Evolutionary conservation across 2,888 invertebrate genomes (phyloP).

Genomic region (Crepidodera aurea): DNA sequence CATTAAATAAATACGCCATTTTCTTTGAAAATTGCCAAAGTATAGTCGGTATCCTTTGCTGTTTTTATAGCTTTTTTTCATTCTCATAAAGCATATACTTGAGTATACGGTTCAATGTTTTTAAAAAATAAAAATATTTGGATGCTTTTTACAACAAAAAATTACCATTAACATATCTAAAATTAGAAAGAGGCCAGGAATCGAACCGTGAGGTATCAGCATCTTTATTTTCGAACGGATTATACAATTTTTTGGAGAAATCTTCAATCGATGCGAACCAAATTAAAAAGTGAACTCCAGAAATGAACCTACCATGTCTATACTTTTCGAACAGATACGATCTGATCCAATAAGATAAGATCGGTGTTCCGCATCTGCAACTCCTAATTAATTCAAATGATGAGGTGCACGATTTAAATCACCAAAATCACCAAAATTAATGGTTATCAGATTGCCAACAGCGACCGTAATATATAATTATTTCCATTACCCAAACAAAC

Average conservation of each 20-base stretch:
- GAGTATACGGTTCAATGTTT: too few relatives aligned
- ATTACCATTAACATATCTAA: too few relatives aligned
- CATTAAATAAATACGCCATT: too few relatives aligned
- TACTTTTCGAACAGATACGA: slow-evolving; percentile 18
- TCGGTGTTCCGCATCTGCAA: slow-evolving; percentile 31
- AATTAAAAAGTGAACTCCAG: background rate
- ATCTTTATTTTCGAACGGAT: too few relatives aligned
- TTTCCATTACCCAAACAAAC: slow-evolving; percentile 31
- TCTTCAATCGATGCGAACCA: background rate
- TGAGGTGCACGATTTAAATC: slow-evolving; percentile 31
- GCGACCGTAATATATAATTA: slow-evolving; percentile 25
- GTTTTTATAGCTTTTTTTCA: too few relatives aligned
- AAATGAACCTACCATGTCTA: slow-evolving; percentile 13
- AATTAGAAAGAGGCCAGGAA: too few relatives aligned
- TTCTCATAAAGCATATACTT: too few relatives aligned
- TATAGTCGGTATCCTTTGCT: too few relatives aligned
- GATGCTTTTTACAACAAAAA: too few relatives aligned
- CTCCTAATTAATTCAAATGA: slow-evolving; percentile 32
- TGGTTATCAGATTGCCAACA: slow-evolving; percentile 31
- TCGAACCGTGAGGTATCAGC: too few relatives aligned
- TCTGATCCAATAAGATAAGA: slow-evolving; percentile 12
- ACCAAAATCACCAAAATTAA: slow-evolving; percentile 30
- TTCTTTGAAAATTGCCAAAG: too few relatives aligned
- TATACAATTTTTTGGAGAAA: background rate
- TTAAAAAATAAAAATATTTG: too few relatives aligned